phyloP scores from a whole-genome alignment of 2,113 vertebrate species.

The Melanerpes formicivorus region DNA sequence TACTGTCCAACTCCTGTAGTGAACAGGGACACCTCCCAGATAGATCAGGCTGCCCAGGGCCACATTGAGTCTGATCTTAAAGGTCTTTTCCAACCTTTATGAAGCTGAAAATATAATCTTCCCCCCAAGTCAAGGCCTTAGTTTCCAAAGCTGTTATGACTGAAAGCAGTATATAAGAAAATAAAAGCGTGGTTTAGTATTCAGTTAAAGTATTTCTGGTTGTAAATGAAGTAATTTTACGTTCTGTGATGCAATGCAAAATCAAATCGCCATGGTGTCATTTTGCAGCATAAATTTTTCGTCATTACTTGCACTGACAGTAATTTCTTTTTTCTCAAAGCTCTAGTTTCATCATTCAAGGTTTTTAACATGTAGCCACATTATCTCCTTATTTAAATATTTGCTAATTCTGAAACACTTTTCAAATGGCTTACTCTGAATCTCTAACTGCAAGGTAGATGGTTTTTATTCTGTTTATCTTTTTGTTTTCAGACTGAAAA shows the following conservation, averaged over 20 bases:
- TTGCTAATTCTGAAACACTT: background rate
- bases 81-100: too few species aligned
- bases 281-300: background rate
- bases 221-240: background rate
- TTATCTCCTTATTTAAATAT: slow-evolving; percentile 17
- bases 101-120: background rate
- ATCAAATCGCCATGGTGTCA: background rate
- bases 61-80: too few species aligned
- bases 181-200: background rate
- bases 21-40: too few species aligned
- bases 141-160: background rate
- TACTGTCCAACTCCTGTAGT: too few species aligned
- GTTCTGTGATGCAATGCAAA: background rate
- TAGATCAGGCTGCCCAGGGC: too few species aligned
- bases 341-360: background rate
- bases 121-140: background rate
- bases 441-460: background rate
- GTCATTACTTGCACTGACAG: background rate
- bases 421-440: background rate
- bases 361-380: background rate
- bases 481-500: slow-evolving; percentile 77
- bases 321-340: background rate
- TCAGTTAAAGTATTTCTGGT: background rate
- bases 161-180: background rate
- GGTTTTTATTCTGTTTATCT: background rate